Evolutionary conservation across 2,888 invertebrate genomes (phyloP), one percentile per base, ranked within the genome.

Genomic region (Drosophila kuntzei): DNA sequence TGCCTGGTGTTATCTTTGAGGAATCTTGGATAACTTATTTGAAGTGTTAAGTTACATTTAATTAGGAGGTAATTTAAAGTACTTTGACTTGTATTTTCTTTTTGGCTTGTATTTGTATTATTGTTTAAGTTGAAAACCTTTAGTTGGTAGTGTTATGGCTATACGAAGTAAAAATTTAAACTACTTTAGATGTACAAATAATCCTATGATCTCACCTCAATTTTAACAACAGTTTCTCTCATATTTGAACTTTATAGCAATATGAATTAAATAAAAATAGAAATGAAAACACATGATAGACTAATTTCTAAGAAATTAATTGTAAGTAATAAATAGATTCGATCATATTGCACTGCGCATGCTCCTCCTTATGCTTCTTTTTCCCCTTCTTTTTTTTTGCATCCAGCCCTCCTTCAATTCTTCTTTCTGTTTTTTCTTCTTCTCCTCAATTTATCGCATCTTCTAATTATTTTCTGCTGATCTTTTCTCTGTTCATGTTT

Each of bases 61-160:
- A 55, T 65, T 46, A 63, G 55, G 63, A 69, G 62, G 75, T 71
- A 64, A 49, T 49, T 57, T 63, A n/a, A 65, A 65, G 74, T 84
- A 63, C 27, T 65, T 70, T 81, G 74, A 70, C 76, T 67, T 71
- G 36, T 51, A 14, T 51, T 59, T 54, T 18, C 34, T 60, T 66
- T 76, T 75, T 82, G 80, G 76, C 86, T 64, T 75, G 32, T 46
- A 36, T 69, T 62, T 67, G 41, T 46, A 37, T 62, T 62, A 39
- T 64, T 64, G 43, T 44, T 43, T 62, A 25, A 53, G n/a, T 62
- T 55, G 64, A 76, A 29, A 76, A 51, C 64, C 63, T 29, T 76
- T 18, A 11, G 27, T 41, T 14, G 16, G 25, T 53, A 11, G 14
- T 51, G 12, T 25, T 37, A 3, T 14, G 36, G 41, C 39, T 55